phyloP scores from a whole-genome alignment of 1,140 invertebrate species.

The Orchesella cincta region DNA sequence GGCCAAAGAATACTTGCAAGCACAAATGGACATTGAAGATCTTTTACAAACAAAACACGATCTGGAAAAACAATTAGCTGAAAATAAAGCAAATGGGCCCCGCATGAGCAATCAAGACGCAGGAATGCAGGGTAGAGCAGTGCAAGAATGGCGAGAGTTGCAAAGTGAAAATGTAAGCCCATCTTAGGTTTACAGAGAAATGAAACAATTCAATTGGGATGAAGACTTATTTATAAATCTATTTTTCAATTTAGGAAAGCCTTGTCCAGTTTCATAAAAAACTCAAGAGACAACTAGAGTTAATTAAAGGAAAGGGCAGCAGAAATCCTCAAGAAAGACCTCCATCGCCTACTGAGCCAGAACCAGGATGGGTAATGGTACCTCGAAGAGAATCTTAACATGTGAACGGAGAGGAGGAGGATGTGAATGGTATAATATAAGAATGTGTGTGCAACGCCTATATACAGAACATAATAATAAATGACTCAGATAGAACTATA shows the following conservation, averaged over 20 bases:
- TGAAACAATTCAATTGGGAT: constrained; percentile 13
- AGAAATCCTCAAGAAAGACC: background rate
- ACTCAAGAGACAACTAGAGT: constrained; percentile 65
- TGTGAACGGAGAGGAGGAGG: too few relatives aligned
- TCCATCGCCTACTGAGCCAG: constrained; percentile 29
- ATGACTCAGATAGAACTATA: too few relatives aligned
- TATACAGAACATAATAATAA: too few relatives aligned
- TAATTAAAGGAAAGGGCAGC: constrained; percentile 55
- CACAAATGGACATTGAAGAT: constrained; percentile 74
- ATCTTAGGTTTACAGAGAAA: constrained; percentile 13
- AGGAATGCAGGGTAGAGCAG: too few relatives aligned
- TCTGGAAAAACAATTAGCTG: constrained; percentile 66
- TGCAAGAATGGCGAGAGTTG: constrained; percentile 60
- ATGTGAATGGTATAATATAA: background rate
- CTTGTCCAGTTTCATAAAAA: constrained; percentile 66
- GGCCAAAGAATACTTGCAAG: constrained; percentile 60
- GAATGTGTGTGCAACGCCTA: background rate
- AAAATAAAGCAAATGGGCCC: constrained; percentile 63
- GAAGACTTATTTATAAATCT: background rate
- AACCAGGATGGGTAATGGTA: constrained; percentile 48
- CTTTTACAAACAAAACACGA: constrained; percentile 69
- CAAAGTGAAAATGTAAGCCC: constrained; percentile 70
- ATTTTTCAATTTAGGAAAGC: constrained; percentile 60
- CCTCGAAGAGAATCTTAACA: constrained; percentile 29
- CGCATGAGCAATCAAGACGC: constrained; percentile 59